Percentiles rank a stretch among this genome's conserved stretches.
These are phyloP conservation scores for Circaetus cinerascens DNA, from an alignment of 2,113 vertebrate genomes.

Conservation along the genomic window DNA sequence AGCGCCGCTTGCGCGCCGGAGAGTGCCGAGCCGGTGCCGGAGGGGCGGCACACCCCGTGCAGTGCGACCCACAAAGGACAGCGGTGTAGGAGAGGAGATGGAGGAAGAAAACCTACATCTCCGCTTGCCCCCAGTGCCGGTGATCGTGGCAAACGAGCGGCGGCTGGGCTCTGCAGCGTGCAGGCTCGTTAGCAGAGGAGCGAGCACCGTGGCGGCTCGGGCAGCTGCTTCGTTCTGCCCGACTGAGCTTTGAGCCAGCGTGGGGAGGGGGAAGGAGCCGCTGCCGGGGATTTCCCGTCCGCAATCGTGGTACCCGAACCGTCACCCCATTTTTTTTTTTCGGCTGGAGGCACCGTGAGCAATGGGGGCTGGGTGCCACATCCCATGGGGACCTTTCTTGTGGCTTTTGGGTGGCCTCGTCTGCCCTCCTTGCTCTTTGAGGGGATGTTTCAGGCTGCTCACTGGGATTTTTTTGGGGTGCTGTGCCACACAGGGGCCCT, in stretches of 20 bases:
- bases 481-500: rapidly evolving
- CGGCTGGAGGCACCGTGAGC: no score
- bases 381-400: rapidly evolving
- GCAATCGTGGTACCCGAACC: rapidly evolving
- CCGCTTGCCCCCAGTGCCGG: rapidly evolving
- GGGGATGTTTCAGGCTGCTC: background rate
- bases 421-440: no score
- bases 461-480: rapidly evolving
- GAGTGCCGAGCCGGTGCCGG: background rate
- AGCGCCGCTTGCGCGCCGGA: rapidly evolving
- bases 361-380: background rate
- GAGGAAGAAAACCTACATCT: background rate
- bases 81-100: background rate
- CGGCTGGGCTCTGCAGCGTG: rapidly evolving
- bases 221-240: background rate
- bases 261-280: background rate
- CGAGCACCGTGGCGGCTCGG: background rate
- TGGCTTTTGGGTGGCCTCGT: background rate
- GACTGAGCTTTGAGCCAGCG: background rate
- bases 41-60: rapidly evolving
- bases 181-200: background rate
- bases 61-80: rapidly evolving
- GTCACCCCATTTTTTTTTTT: background rate
- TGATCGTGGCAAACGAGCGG: rapidly evolving
- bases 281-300: background rate